Conservation (phyloP, 2,888 invertebrate genomes). For the Pheosia gnoma region DNA sequence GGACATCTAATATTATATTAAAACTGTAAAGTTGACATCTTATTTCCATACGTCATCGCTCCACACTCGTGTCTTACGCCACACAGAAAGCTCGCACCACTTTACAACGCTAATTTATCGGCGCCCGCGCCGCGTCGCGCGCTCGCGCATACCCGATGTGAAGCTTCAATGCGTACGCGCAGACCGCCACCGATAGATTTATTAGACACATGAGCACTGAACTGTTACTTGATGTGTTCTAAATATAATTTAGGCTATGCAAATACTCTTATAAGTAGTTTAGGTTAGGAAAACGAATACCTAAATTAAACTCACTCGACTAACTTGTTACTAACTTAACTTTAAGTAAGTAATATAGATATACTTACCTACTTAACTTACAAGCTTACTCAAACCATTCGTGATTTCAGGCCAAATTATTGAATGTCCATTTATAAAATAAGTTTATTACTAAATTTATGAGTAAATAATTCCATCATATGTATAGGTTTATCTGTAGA, state of each 20-base stretch:
- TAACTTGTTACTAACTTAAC: too few relatives aligned
- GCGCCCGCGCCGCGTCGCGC: slow-evolving; percentile 8
- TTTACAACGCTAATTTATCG: slow-evolving; percentile 34
- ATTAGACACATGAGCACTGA: slow-evolving; percentile 20
- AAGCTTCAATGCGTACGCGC: slow-evolving; percentile 15
- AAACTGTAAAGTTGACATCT: too few relatives aligned
- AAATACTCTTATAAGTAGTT: slow-evolving; percentile 5
- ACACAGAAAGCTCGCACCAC: slow-evolving; percentile 28
- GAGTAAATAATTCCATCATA: too few relatives aligned
- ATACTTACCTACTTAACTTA: too few relatives aligned
- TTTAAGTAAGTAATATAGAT: too few relatives aligned
- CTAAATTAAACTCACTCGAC: too few relatives aligned
- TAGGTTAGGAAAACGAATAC: not conserved
- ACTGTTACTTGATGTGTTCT: slow-evolving; percentile 23
- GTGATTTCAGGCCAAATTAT: too few relatives aligned
- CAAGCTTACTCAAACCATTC: too few relatives aligned
- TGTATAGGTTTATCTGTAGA: too few relatives aligned
- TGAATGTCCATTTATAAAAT: too few relatives aligned
- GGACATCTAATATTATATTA: too few relatives aligned
- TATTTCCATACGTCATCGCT: slow-evolving; percentile 1
- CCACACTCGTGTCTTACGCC: slow-evolving; percentile 8
- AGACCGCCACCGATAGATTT: slow-evolving; percentile 30
- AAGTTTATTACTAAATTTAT: too few relatives aligned
- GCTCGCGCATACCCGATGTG: slow-evolving; percentile 25
- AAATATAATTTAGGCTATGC: slow-evolving; percentile 10